Evolutionary conservation across 2,888 invertebrate genomes (phyloP), one percentile per base, ranked within the genome.

Genomic region (Cheiracanthium punctorium): DNA sequence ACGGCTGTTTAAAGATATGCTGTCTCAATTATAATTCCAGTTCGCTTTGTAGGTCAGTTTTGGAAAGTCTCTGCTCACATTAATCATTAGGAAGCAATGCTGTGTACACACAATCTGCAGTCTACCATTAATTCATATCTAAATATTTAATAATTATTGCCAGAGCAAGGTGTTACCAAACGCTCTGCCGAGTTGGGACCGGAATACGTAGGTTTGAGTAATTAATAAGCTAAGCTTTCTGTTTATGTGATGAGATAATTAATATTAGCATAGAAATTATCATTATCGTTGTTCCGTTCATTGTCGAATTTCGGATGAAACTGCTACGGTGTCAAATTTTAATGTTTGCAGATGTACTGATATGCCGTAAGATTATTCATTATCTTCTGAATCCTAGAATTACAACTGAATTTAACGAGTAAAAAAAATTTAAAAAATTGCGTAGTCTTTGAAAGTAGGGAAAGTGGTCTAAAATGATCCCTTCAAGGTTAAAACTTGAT

Each of bases 81-180:
- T 48, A 48, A 48, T 48, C 17, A 17, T 17, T 48, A 17, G 17
- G 17, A 48, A 48, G 43, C 43, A 17, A 14, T 48, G 43, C 43
- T 17, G 2, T 48, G 43, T 17, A 17, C 17, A 14, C 17, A 48
- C 7, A 48, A 17, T 48, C 43, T 2, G n/a, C 14, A 10, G 43
- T 48, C 24, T 24, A 24, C 24, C 58, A 58, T 58, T 24, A 20
- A 58, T 24, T 58, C 24, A 58, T 58, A 20, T 20, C 58, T 58
- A 58, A 58, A 58, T 58, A 58, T 58, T 58, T 58, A 58, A 58
- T 58, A 58, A 58, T 58, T 58, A 58, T 58, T 58, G 4, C 58
- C 24, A 24, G 58, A 7, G 24, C 58, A 24, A 58, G 24, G 58
- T 58, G 58, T 58, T 58, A 58, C 58, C 20, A 4, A 24, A 58